Base-by-base conservation (phyloP, 2,888 invertebrate species). In the Platerodrilus igneus region DNA sequence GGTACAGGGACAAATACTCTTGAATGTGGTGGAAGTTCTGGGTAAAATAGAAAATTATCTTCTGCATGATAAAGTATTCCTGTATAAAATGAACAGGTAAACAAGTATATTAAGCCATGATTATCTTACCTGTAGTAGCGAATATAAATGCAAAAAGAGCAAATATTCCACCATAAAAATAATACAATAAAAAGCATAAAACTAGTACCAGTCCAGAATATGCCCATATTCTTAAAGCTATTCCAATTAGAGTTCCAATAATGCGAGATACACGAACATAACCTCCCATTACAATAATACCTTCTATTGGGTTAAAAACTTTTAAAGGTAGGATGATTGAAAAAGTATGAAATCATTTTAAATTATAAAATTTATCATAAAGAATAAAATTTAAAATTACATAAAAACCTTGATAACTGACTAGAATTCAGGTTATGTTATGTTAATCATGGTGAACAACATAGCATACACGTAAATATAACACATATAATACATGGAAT, bases 1-100 rank as follows among this genome's bases (percentile, higher is more conserved):
- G 94, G 95, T 48, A 87, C 81, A 43, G 90, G 84, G 41, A 95
- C 85, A 67, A 87, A 92, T 27, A 86, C 77, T 52, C 94, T 77
- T 0, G 94, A 90, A 67, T 92, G 89, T 9, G 83, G 78, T 19
- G 94, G 94, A 56, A 89, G 77, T 61, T 91, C 86, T 3, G 95
- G 94, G 67, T 91, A 89, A 66, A 87, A 95, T 3, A 95, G 69
- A 27, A 94, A 72, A 57, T 81, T 74, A 66, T 91, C 94, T 68
- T 93, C 90, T 35, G 84, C 84, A 63, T 82, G 82, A 68, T 93
- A 94, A 31, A 92, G 71, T 51, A 88, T 78, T 42, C 83, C 90
- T 88, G 63, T 21, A 70, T 69, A 47, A 44, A 40, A 30, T 18
- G 21, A 10, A 34, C 16, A 30, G 34, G 17, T 22, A 30, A 31